These are phyloP conservation scores for Malurus cyaneus DNA, from an alignment of 2,113 vertebrate species.

Conservation along the genomic window DNA sequence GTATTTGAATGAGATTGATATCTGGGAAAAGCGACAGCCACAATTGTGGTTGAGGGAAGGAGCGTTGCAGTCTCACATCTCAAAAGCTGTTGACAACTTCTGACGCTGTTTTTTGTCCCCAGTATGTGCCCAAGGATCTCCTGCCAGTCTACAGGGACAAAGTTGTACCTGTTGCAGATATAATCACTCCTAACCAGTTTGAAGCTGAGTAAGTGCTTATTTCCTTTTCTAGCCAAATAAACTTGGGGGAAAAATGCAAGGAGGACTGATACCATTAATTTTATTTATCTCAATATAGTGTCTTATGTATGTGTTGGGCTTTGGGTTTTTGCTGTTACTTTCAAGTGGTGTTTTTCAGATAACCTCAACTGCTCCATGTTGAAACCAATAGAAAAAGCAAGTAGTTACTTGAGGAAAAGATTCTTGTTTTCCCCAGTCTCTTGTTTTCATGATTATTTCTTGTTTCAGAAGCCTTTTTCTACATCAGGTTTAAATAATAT, in stretches of 20 bases:
- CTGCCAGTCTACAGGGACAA: slow-evolving; percentile 93
- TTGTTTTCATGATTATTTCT: neutral
- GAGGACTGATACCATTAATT: neutral
- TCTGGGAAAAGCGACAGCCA: neutral
- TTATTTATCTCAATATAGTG: neutral
- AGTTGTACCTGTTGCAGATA: slow-evolving; percentile 94
- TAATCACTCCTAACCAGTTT: slow-evolving; percentile 98
- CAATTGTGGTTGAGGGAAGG: neutral
- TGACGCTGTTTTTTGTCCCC: neutral
- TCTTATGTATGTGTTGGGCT: neutral
- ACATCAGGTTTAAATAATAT: neutral
- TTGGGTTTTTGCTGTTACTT: neutral
- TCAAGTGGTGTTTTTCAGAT: neutral
- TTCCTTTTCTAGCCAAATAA: neutral
- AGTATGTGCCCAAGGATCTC: slow-evolving; percentile 96
- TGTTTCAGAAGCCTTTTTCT: neutral
- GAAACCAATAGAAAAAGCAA: neutral
- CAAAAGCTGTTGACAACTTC: neutral
- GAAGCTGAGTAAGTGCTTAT: slow-evolving; percentile 92
- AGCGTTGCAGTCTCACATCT: neutral
- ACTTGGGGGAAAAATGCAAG: neutral
- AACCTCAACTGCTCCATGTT: neutral
- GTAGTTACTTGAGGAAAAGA: neutral
- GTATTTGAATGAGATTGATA: neutral
- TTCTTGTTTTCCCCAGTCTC: neutral